Conservation (phyloP, 2,888 invertebrate species). For the Oscheius sp. region DNA sequence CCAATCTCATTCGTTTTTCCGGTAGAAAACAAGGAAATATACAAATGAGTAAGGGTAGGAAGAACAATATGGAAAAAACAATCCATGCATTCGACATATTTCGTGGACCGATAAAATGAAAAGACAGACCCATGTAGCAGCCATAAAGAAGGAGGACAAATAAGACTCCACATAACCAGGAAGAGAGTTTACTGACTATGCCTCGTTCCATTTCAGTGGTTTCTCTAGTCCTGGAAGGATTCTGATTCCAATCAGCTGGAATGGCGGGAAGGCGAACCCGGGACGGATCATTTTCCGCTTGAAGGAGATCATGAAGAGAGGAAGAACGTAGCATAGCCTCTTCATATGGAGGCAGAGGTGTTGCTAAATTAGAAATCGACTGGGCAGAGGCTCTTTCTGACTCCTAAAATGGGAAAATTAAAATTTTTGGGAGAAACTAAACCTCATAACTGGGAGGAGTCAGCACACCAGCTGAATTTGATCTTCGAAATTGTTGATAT, state of each 20-base stretch:
- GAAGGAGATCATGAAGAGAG: conserved; percentile 17
- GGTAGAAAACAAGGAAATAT: neutral
- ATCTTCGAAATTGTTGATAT: neutral
- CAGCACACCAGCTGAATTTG: neutral
- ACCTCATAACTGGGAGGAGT: conserved; percentile 3
- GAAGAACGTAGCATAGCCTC: conserved; percentile 11
- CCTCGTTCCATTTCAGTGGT: neutral
- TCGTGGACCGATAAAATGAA: conserved; percentile 1
- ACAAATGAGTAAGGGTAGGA: neutral
- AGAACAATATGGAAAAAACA: conserved; percentile 3
- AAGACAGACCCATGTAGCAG: neutral
- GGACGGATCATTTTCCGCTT: neutral
- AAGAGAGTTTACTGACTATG: neutral
- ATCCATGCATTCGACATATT: neutral
- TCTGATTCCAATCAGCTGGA: neutral
- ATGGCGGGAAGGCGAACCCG: conserved; percentile 4
- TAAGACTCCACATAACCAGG: neutral
- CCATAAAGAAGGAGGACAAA: neutral
- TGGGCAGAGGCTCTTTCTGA: conserved; percentile 8
- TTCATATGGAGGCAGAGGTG: neutral
- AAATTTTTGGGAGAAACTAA: neutral
- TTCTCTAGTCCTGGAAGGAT: neutral
- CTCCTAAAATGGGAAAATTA: neutral
- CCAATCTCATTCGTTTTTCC: no score
- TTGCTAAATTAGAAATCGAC: neutral